A percentile compares a stretch with the other conserved stretches of the same genome.
Evolutionary conservation across 2,797 vertebrate species (phyloP).

Genomic region (Oreochromis mossambicus): DNA sequence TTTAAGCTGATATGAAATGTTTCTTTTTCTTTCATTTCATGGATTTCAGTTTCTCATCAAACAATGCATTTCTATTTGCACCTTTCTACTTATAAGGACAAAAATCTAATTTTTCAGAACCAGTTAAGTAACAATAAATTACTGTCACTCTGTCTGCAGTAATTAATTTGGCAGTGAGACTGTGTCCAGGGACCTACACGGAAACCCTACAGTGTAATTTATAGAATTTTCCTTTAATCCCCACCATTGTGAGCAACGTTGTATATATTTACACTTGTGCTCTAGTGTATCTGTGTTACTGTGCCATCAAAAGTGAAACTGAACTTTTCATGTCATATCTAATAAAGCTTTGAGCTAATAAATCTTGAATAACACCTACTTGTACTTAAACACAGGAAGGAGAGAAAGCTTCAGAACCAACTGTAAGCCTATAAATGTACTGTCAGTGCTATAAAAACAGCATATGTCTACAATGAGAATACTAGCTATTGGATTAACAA

Average conservation of each 20-base stretch:
- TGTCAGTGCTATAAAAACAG: background rate
- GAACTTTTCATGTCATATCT: background rate
- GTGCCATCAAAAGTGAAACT: background rate
- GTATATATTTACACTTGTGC: background rate
- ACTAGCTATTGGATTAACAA: background rate
- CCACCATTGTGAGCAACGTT: too few relatives aligned
- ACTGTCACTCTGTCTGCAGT: background rate
- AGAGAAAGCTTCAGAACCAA: background rate
- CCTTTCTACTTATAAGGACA: background rate
- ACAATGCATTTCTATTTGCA: background rate
- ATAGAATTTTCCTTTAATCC: background rate
- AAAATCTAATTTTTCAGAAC: background rate
- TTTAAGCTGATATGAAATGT: background rate
- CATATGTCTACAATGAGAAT: background rate
- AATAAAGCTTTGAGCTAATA: background rate
- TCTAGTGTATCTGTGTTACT: background rate
- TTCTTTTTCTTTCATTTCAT: background rate
- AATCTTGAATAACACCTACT: background rate
- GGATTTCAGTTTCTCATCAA: background rate
- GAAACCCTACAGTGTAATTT: background rate
- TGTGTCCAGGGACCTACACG: background rate
- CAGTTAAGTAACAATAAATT: background rate
- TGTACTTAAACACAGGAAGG: background rate
- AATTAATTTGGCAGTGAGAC: background rate
- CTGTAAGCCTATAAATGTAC: background rate